phyloP scores from a whole-genome alignment of 2,888 invertebrate genomes.

The Teleiodes luculella region DNA sequence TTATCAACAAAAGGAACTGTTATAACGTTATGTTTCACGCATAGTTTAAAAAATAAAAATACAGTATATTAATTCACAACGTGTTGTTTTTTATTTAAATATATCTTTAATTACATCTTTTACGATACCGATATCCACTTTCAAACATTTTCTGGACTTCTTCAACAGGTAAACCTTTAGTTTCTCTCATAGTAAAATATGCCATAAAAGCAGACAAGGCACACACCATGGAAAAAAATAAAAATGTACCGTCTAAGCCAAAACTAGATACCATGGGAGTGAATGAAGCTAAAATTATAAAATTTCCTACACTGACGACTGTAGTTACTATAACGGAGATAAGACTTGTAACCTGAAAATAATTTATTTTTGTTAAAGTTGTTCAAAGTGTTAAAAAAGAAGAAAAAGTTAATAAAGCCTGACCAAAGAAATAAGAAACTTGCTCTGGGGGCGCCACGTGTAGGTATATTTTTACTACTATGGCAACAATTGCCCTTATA shows the following conservation, averaged over 20 bases:
- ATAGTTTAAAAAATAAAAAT: too few species aligned
- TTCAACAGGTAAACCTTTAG: slow-evolving; percentile 45
- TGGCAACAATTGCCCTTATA: too few species aligned
- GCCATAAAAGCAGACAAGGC: slow-evolving; percentile 34
- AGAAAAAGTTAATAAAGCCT: neutral
- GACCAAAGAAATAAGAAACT: too few species aligned
- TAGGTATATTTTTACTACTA: too few species aligned
- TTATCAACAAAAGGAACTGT: too few species aligned
- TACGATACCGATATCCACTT: neutral
- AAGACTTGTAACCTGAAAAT: slow-evolving; percentile 37
- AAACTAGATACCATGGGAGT: slow-evolving; percentile 30
- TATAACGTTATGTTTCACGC: too few species aligned
- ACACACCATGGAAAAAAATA: slow-evolving; percentile 40
- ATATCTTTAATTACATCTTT: neutral
- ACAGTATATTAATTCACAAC: too few species aligned
- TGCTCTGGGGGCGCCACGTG: too few species aligned
- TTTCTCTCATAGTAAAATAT: slow-evolving; percentile 49
- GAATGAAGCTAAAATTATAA: slow-evolving; percentile 32
- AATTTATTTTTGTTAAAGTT: neutral
- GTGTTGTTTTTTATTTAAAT: too few species aligned
- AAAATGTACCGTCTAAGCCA: slow-evolving; percentile 50
- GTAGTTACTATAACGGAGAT: slow-evolving; percentile 27
- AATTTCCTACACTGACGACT: slow-evolving; percentile 32
- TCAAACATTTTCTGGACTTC: slow-evolving; percentile 37
- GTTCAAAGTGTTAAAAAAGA: neutral